These are phyloP conservation scores for Lipophrys pholis DNA, from an alignment of 2,113 vertebrate species.

Conservation along the genomic window DNA sequence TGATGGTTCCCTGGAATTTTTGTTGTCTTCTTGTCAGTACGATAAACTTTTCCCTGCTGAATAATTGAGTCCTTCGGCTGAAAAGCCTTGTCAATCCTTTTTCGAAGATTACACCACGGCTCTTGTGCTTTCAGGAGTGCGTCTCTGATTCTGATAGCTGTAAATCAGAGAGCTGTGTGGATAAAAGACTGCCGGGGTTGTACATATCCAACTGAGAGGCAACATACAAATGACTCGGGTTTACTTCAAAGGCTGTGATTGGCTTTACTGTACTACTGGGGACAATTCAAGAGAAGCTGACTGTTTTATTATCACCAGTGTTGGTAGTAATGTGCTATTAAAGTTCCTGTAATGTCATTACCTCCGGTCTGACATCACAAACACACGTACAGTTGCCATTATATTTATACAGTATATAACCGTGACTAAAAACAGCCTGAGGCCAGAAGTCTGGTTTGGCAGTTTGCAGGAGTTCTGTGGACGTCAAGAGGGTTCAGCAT, in stretches of 20 bases:
- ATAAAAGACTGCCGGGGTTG: constrained; percentile 13
- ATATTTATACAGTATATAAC: no score
- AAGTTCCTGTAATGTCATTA: no score
- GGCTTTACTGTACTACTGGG: no score
- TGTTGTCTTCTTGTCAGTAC: constrained; percentile 58
- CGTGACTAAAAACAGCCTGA: no score
- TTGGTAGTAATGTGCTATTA: no score
- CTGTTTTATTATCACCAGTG: no score
- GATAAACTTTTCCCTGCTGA: constrained; percentile 57
- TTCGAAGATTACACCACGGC: constrained; percentile 27
- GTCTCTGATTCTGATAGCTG: constrained; percentile 20
- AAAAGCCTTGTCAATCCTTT: constrained; percentile 42
- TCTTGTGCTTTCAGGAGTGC: constrained; percentile 28
- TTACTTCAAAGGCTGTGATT: not conserved
- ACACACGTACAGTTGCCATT: no score
- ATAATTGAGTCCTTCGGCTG: constrained; percentile 62
- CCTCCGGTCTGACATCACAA: no score
- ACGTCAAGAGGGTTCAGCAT: no score
- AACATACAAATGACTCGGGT: not conserved
- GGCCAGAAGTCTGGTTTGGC: no score
- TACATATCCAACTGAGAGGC: constrained; percentile 6
- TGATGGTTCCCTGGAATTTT: constrained; percentile 59
- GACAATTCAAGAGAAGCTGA: no score
- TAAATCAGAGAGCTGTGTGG: constrained; percentile 19
- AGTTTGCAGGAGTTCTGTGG: no score